Evolutionary conservation across 2,797 vertebrate species (phyloP).

Genomic region (Poeciliopsis presidionis): DNA sequence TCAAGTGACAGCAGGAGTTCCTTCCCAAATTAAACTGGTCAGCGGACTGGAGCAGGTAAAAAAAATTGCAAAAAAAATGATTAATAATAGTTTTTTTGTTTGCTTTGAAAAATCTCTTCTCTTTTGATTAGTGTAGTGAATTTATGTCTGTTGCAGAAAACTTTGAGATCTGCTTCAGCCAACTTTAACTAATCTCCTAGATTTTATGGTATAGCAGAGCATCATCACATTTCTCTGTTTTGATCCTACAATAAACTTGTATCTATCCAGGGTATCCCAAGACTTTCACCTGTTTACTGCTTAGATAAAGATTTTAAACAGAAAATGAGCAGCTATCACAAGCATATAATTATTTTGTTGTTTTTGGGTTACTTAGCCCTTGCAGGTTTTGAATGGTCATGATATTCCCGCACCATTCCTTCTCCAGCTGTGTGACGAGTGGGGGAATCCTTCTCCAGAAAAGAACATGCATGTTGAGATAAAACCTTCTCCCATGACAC

Average conservation of each 20-base stretch:
- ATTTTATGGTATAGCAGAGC: neutral
- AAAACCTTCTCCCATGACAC: constrained; percentile 15
- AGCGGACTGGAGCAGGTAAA: constrained; percentile 81
- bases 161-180: neutral
- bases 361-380: constrained; percentile 69
- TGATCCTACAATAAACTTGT: neutral
- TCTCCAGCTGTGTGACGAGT: constrained; percentile 88
- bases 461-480: constrained; percentile 75
- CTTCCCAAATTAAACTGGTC: constrained; percentile 81
- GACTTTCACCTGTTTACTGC: neutral
- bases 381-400: constrained; percentile 86
- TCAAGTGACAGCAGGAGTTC: constrained; percentile 83
- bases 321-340: neutral
- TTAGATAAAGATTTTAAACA: neutral
- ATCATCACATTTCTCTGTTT: neutral
- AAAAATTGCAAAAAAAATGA: neutral
- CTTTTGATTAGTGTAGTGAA: neutral
- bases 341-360: neutral
- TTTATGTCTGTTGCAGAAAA: neutral
- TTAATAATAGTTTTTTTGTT: neutral
- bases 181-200: neutral
- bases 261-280: neutral
- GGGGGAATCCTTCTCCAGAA: constrained; percentile 86
- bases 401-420: constrained; percentile 80
- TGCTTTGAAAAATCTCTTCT: neutral